Evolutionary conservation across 1,140 invertebrate genomes (phyloP).

Genomic region (Pachyrhynchus sulphureomaculatus): DNA sequence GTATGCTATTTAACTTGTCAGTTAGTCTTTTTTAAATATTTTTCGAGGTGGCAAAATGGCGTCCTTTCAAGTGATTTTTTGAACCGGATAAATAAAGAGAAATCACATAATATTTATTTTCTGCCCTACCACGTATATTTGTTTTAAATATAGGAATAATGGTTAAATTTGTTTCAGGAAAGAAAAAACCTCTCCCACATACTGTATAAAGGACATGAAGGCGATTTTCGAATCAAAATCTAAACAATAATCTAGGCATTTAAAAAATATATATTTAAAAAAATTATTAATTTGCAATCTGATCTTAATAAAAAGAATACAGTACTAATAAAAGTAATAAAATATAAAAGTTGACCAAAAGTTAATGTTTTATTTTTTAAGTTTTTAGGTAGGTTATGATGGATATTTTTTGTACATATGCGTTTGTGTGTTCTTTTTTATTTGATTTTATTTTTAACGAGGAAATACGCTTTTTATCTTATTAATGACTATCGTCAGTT

Average conservation of each 20-base stretch:
- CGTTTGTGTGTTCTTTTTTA: constrained; percentile 3
- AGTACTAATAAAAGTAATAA: constrained; percentile 1
- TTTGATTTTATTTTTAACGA: background rate
- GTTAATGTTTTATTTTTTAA: constrained; percentile 4
- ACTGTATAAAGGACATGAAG: constrained; percentile 75
- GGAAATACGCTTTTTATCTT: background rate
- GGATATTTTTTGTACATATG: background rate
- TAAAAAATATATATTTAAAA: constrained; percentile 1
- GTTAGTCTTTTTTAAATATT: no score
- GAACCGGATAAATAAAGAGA: no score
- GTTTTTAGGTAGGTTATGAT: background rate
- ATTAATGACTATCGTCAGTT: no score
- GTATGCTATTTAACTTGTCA: no score
- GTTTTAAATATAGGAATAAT: no score
- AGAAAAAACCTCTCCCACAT: constrained; percentile 66
- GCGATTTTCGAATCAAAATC: constrained; percentile 71
- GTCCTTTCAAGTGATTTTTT: no score
- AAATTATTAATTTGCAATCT: constrained; percentile 8
- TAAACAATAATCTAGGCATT: constrained; percentile 45
- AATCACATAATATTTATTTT: no score
- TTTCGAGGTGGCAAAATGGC: no score
- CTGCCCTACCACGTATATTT: no score
- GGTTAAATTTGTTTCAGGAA: constrained; percentile 59
- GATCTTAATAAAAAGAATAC: background rate
- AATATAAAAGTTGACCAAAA: constrained; percentile 7